These are phyloP conservation scores for Schlechtendalia chinensis DNA, from an alignment of 1,140 invertebrate species.

Conservation along the genomic window DNA sequence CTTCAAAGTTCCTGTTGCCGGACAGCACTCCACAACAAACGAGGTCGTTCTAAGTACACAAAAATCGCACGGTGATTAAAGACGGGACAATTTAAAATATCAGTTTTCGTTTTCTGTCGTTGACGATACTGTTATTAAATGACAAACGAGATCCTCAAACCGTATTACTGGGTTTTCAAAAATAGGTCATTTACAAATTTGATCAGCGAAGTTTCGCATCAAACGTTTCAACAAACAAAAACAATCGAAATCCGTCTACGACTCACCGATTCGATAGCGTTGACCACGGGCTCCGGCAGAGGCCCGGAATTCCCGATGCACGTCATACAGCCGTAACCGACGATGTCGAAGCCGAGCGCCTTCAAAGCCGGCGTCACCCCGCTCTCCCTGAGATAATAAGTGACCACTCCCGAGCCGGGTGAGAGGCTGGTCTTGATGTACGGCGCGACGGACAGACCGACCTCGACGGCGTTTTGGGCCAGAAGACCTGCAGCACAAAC, in stretches of 20 bases:
- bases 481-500: slow-evolving; percentile 70
- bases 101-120: too few relatives aligned
- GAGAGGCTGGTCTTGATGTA: slow-evolving; percentile 96
- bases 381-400: slow-evolving; percentile 87
- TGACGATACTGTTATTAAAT: too few relatives aligned
- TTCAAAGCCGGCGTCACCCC: slow-evolving; percentile 85
- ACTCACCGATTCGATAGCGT: slow-evolving; percentile 87
- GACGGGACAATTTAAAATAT: too few relatives aligned
- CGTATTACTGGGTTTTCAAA: too few relatives aligned
- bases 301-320: slow-evolving; percentile 98
- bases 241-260: too few relatives aligned
- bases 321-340: slow-evolving; percentile 98
- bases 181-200: too few relatives aligned
- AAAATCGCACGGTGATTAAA: neutral
- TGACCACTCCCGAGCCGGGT: slow-evolving; percentile 96
- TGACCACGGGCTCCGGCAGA: slow-evolving; percentile 83
- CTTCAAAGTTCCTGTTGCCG: slow-evolving; percentile 97
- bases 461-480: slow-evolving; percentile 91
- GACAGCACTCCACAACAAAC: slow-evolving; percentile 93
- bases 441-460: slow-evolving; percentile 81
- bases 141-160: too few relatives aligned
- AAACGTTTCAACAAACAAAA: too few relatives aligned
- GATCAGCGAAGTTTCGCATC: too few relatives aligned
- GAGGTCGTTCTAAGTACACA: slow-evolving; percentile 70
- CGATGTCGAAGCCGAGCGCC: slow-evolving; percentile 87